A percentile compares a stretch with the other conserved stretches of the same genome.
Evolutionary conservation across 2,888 invertebrate species (phyloP).

Genomic region (Leucophora obtusa): DNA sequence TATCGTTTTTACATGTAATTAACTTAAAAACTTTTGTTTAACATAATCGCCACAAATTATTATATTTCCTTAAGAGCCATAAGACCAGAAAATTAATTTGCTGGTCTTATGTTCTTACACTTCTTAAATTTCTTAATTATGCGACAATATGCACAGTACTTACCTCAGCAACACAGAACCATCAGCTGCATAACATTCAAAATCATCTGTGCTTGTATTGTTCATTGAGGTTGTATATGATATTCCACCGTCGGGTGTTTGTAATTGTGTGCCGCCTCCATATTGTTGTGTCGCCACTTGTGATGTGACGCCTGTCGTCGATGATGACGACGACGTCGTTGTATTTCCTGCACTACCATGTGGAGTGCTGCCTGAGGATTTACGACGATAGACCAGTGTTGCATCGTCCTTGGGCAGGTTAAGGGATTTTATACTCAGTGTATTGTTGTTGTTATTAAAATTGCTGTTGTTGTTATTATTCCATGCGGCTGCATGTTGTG

Average conservation of each 20-base stretch:
- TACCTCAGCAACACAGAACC: conserved; percentile 83
- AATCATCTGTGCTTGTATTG: conserved; percentile 77
- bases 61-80: no score
- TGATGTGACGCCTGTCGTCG: conserved; percentile 60
- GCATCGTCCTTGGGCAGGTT: conserved; percentile 77
- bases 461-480: conserved; percentile 71
- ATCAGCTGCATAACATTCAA: conserved; percentile 81
- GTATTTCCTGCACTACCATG: conserved; percentile 47
- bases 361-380: conserved; percentile 77
- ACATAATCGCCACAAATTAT: no score
- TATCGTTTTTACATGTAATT: no score
- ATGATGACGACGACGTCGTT: neutral
- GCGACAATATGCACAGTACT: conserved; percentile 54
- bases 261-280: conserved; percentile 59
- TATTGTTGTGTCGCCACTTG: conserved; percentile 65
- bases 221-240: conserved; percentile 67
- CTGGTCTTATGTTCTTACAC: no score
- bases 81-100: no score
- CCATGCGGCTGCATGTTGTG: conserved; percentile 61
- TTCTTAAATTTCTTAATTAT: no score
- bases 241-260: conserved; percentile 63
- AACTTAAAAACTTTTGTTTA: no score
- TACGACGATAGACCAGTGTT: conserved; percentile 75
- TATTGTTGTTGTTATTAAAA: conserved; percentile 72
- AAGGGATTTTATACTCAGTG: conserved; percentile 72